These are phyloP conservation scores for Remorina albescens DNA, from an alignment of 2,797 vertebrate species.

Conservation along the genomic window DNA sequence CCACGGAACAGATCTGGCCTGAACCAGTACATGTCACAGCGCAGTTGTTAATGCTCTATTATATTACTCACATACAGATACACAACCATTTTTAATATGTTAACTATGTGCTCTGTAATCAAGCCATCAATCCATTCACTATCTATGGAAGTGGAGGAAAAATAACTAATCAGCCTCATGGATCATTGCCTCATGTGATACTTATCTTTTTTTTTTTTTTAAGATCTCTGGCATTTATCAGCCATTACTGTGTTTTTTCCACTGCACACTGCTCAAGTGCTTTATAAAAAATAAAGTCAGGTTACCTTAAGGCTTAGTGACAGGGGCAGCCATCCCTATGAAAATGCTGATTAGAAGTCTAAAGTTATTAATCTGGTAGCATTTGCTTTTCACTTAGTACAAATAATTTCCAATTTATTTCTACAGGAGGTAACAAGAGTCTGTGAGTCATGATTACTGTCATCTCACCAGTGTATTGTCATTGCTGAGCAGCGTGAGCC, in stretches of 20 bases:
- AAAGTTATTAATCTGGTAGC: background rate
- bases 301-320: background rate
- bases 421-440: background rate
- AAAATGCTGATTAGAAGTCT: background rate
- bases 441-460: background rate
- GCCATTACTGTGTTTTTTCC: slow-evolving; percentile 24
- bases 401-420: background rate
- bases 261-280: background rate
- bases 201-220: slow-evolving; percentile 47
- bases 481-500: slow-evolving; percentile 64
- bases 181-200: slow-evolving; percentile 43
- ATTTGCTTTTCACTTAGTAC: background rate
- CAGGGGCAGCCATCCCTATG: background rate
- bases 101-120: slow-evolving; percentile 21
- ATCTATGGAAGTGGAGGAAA: slow-evolving; percentile 21
- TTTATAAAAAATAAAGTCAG: slow-evolving; percentile 6
- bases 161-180: slow-evolving; percentile 34
- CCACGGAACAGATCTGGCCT: slow-evolving; percentile 3
- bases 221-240: slow-evolving; percentile 43
- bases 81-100: slow-evolving; percentile 13
- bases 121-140: slow-evolving; percentile 32
- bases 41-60: background rate
- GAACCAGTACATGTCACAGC: background rate
- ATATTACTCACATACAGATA: slow-evolving; percentile 10
- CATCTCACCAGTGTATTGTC: slow-evolving; percentile 78